Evolutionary conservation across 2,113 vertebrate species (phyloP).

Genomic region (Mormyrus iriodes): DNA sequence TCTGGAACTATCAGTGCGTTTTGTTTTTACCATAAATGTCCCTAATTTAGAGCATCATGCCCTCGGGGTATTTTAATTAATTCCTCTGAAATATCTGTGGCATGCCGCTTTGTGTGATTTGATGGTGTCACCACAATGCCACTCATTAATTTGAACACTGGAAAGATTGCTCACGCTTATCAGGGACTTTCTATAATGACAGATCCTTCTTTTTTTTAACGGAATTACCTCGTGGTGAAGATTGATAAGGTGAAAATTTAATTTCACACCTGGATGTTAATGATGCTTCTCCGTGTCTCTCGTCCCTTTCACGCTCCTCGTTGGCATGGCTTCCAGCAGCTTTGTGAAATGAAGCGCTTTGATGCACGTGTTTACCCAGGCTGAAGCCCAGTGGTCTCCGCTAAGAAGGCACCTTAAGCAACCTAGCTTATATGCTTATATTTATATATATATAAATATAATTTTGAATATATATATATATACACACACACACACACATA

Average conservation of each 20-base stretch:
- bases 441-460: too few relatives aligned
- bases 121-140: background rate
- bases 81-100: slow-evolving; percentile 2
- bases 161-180: slow-evolving; percentile 8
- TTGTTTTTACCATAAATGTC: background rate
- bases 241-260: slow-evolving; percentile 51
- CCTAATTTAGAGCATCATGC: background rate
- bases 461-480: too few relatives aligned
- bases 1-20: background rate
- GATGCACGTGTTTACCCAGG: background rate
- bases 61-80: background rate
- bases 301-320: slow-evolving; percentile 14
- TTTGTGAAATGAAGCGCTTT: background rate
- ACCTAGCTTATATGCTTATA: too few relatives aligned
- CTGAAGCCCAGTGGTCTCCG: background rate
- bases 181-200: slow-evolving; percentile 17
- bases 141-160: background rate
- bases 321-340: background rate
- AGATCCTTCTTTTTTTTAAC: slow-evolving; percentile 26
- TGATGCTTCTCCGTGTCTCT: slow-evolving; percentile 35
- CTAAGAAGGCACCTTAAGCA: background rate
- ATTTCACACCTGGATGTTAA: slow-evolving; percentile 50
- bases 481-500: too few relatives aligned
- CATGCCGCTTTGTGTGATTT: background rate
- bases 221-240: slow-evolving; percentile 35